Percentiles rank a stretch among this genome's conserved stretches.
These are phyloP conservation scores for Hylia prasina DNA, from an alignment of 2,113 vertebrate genomes.

Conservation along the genomic window DNA sequence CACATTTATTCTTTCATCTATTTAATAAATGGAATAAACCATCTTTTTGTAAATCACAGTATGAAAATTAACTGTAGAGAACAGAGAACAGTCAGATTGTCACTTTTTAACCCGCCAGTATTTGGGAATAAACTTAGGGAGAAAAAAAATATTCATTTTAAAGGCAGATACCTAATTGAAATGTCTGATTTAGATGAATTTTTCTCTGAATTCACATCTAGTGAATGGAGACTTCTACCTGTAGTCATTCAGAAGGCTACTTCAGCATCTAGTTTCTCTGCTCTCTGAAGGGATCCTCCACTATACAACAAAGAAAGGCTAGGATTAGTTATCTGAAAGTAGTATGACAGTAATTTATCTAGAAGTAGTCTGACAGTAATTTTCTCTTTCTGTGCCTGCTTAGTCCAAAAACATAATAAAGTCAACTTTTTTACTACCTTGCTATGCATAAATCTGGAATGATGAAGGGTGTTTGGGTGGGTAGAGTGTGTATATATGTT, in stretches of 20 bases:
- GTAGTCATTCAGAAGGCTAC: background rate
- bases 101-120: background rate
- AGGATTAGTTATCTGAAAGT: background rate
- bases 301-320: background rate
- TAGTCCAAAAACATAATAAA: background rate
- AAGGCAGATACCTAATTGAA: background rate
- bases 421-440: background rate
- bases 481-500: background rate
- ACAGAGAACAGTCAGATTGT: background rate
- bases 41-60: background rate
- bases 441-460: background rate
- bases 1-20: background rate
- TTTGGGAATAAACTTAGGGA: background rate
- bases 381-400: background rate
- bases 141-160: background rate
- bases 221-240: background rate
- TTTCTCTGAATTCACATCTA: background rate
- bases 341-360: background rate
- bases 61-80: background rate
- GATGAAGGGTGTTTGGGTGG: background rate
- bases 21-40: background rate
- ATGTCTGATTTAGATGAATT: background rate
- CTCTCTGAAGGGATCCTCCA: background rate
- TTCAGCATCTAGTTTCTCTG: background rate
- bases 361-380: background rate